A percentile compares a stretch with the other conserved stretches of the same genome.
Evolutionary conservation across 2,113 vertebrate species (phyloP).

Genomic region (Piprites chloris): DNA sequence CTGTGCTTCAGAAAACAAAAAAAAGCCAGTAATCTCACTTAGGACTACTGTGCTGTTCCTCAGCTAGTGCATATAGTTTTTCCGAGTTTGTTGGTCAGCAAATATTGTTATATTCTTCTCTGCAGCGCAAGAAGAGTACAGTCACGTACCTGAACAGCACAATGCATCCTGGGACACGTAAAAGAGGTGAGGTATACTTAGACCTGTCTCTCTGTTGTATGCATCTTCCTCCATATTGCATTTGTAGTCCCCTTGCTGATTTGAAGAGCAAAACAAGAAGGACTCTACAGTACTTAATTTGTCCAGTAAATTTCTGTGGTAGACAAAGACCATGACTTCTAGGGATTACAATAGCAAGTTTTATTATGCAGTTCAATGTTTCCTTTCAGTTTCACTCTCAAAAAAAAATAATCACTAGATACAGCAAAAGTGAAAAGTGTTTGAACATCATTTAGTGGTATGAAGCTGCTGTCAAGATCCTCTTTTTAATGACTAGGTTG

Average conservation of each 20-base stretch:
- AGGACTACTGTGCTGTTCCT: neutral
- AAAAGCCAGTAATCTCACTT: neutral
- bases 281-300: neutral
- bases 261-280: neutral
- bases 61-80: neutral
- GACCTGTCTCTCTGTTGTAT: neutral
- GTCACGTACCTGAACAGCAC: slow-evolving; percentile 98
- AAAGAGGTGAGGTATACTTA: slow-evolving; percentile 86
- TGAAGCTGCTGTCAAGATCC: slow-evolving; percentile 8
- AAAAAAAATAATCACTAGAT: neutral
- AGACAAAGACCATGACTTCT: neutral
- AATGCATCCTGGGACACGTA: slow-evolving; percentile 93
- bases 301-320: neutral
- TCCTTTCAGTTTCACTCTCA: neutral
- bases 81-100: neutral
- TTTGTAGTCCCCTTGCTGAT: neutral
- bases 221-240: neutral
- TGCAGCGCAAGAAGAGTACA: slow-evolving; percentile 95
- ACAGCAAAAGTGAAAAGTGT: neutral
- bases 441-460: neutral
- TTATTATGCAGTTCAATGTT: neutral
- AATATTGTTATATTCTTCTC: slow-evolving; percentile 20
- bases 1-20: neutral
- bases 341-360: neutral
- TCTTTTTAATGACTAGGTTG: neutral